Conservation (phyloP, 2,888 invertebrate species). For the Kuschelorhynchus macadamiae region DNA sequence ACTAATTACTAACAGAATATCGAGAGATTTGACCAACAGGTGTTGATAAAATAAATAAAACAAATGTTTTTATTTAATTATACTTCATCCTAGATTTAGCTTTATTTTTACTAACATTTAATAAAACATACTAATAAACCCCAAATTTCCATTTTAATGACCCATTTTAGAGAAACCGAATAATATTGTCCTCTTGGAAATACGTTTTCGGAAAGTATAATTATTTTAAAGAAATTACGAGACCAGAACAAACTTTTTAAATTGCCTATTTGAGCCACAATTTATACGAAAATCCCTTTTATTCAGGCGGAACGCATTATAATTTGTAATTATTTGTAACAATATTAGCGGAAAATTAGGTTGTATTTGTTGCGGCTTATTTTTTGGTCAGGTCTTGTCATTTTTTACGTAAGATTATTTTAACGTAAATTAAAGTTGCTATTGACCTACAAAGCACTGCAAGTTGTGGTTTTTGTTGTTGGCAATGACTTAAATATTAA, state of each 20-base stretch:
- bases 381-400: conserved; percentile 30
- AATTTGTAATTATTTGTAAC: conserved; percentile 47
- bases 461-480: conserved; percentile 24
- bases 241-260: conserved; percentile 34
- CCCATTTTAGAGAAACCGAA: too few relatives aligned
- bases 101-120: too few relatives aligned
- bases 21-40: too few relatives aligned
- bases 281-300: conserved; percentile 48
- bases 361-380: conserved; percentile 33
- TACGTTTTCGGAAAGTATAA: conserved; percentile 20
- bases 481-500: too few relatives aligned
- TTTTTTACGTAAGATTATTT: conserved; percentile 36
- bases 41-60: too few relatives aligned
- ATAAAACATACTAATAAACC: too few relatives aligned
- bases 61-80: too few relatives aligned
- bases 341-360: conserved; percentile 50
- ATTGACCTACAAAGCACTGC: conserved; percentile 40
- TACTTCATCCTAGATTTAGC: too few relatives aligned
- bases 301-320: conserved; percentile 40
- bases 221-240: conserved; percentile 34
- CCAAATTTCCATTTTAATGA: too few relatives aligned
- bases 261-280: conserved; percentile 43
- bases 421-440: conserved; percentile 23
- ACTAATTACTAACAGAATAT: too few relatives aligned
- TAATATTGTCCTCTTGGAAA: too few relatives aligned